A percentile compares a stretch with the other conserved stretches of the same genome.
These are phyloP conservation scores for Otolemur crassicaudatus DNA, from an alignment of 2,797 vertebrate genomes.

Conservation along the genomic window DNA sequence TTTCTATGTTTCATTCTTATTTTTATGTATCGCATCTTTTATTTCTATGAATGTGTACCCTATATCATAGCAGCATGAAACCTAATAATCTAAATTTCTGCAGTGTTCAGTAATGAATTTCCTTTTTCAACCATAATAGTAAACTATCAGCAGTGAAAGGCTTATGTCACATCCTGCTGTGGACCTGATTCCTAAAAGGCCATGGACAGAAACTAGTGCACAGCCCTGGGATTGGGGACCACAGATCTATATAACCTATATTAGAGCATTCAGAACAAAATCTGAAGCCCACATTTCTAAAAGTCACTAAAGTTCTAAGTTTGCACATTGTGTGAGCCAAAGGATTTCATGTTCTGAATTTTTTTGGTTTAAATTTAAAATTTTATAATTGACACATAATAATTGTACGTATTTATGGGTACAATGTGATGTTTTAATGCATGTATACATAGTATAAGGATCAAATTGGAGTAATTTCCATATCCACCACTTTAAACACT, in stretches of 20 bases:
- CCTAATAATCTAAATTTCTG: slow-evolving; percentile 23
- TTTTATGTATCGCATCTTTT: slow-evolving; percentile 8
- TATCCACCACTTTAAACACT: not conserved
- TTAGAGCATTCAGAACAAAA: not conserved
- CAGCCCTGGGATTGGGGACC: too few relatives aligned
- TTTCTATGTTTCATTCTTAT: slow-evolving; percentile 37
- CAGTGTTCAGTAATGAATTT: not conserved
- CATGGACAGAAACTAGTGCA: too few relatives aligned
- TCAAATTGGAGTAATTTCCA: not conserved
- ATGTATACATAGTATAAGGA: not conserved
- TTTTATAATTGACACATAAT: not conserved
- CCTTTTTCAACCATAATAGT: not conserved
- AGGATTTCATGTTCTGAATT: not conserved
- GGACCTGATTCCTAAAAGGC: too few relatives aligned
- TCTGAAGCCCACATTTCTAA: not conserved
- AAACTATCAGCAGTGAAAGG: not conserved
- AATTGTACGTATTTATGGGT: not conserved
- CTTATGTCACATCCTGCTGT: not conserved
- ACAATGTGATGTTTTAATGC: not conserved
- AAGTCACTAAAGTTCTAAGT: not conserved
- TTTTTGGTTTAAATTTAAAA: not conserved
- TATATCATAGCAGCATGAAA: not conserved
- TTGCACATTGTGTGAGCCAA: not conserved
- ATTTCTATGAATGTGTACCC: not conserved
- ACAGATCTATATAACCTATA: not conserved